phyloP scores from a whole-genome alignment of 2,888 invertebrate species.

The Drosophila nr. perissopoda region DNA sequence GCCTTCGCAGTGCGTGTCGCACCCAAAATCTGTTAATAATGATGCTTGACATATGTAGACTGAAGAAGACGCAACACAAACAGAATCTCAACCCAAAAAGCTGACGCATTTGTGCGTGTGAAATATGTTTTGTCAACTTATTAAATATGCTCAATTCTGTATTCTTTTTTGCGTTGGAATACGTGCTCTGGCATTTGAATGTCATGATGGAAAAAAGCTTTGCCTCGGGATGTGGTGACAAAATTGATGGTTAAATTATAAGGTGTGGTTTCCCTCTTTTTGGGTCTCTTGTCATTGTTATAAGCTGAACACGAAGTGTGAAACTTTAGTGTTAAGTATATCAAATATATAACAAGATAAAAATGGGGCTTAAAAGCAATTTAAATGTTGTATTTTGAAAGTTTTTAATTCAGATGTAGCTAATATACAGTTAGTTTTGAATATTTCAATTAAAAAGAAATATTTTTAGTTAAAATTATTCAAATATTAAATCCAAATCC shows the following conservation, averaged over 20 bases:
- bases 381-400: not conserved
- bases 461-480: not conserved
- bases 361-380: not conserved
- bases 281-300: not conserved
- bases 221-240: conserved; percentile 13
- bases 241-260: conserved; percentile 57
- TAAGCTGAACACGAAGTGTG: conserved; percentile 16
- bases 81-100: conserved; percentile 47
- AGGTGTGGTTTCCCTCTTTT: conserved; percentile 32
- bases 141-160: conserved; percentile 74
- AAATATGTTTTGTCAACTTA: conserved; percentile 80
- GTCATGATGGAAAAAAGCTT: conserved; percentile 28
- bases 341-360: conserved; percentile 9
- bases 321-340: not conserved
- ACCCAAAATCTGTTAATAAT: conserved; percentile 77
- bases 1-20: conserved; percentile 59
- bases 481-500: not conserved
- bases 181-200: conserved; percentile 65
- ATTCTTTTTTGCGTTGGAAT: conserved; percentile 25
- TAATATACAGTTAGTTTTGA: not conserved
- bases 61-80: conserved; percentile 36
- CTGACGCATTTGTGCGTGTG: conserved; percentile 77
- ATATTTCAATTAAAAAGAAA: not conserved
- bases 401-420: not conserved
- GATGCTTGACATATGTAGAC: conserved; percentile 71